Base-by-base conservation (phyloP, 2,113 vertebrate species). In the Diadophis punctatus region DNA sequence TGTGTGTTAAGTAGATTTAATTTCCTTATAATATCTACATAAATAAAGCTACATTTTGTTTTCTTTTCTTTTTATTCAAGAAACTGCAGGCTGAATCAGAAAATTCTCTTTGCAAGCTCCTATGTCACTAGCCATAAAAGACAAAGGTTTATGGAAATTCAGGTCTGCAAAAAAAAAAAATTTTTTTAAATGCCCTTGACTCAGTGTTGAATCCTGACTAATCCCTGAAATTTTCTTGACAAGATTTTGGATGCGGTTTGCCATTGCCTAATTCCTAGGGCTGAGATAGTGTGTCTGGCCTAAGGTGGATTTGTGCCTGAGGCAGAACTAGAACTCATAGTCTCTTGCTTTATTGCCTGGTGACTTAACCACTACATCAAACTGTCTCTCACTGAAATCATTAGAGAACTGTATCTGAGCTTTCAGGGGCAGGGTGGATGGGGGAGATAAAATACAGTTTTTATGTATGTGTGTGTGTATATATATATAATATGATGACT, bases 1-100 rank as follows among this genome's bases (percentile, higher is more conserved):
- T 97, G 95, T 96, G 25, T 49, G 55, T 56, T 20, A 53, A 52
- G 18, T 52, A 55, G 55, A 88, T 58, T 55, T 97, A 97, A 97
- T 97, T 97, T 97, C 93, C 96, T 97, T 96, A 95, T 97, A 96
- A 97, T 97, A 97, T 98, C 90, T 96, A n/a, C 90, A 89, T 93
- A 94, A 95, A 88, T 43, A 95, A 91, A 90, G 93, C 95, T 97
- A 97, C 96, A 97, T 97, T 97, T 96, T 93, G 94, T 90, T 93
- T 91, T 95, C 8, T 22, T 7, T 8, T 23, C 23, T 1, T 58
- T 58, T 88, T 88, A 91, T 94, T 96, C 96, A 95, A 92, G 94
- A 96, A 97, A 97, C 94, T 87, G 93, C 90, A 97, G 86, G 94
- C 97, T 97, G 96, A 96, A 96, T 97, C 94, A 97, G 97, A 97